These are phyloP conservation scores for Dryocosmus kuriphilus DNA, from an alignment of 2,888 invertebrate species.

Conservation along the genomic window DNA sequence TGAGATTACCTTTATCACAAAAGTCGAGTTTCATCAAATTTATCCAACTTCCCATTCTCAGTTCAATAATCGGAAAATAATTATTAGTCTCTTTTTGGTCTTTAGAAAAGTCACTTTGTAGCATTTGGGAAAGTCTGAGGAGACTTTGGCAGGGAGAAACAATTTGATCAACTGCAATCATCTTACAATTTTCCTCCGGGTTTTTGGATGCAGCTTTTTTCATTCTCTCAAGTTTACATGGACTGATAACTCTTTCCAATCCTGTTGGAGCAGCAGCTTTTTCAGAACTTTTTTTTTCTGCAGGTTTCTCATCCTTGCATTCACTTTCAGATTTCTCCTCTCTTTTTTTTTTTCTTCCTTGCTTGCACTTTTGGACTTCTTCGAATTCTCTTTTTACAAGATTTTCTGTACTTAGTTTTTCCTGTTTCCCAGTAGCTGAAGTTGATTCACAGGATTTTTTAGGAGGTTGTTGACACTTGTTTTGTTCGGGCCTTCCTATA, in stretches of 20 bases:
- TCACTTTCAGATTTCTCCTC: neutral
- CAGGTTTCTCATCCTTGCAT: neutral
- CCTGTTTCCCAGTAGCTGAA: neutral
- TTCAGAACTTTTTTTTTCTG: neutral
- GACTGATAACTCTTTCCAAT: neutral
- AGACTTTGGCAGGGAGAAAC: neutral
- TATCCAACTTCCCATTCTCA: neutral
- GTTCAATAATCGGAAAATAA: neutral
- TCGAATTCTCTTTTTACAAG: constrained; percentile 3
- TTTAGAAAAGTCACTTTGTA: neutral
- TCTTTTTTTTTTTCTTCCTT: too few relatives aligned
- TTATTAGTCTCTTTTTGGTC: neutral
- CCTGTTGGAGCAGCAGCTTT: neutral
- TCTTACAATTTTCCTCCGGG: neutral
- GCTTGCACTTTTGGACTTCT: neutral
- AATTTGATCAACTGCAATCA: neutral
- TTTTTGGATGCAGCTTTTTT: neutral
- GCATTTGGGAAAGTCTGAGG: neutral
- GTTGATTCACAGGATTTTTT: neutral
- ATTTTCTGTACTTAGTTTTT: neutral
- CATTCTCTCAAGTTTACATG: constrained; percentile 3
- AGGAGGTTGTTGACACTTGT: neutral
- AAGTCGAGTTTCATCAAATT: neutral
- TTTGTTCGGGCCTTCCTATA: neutral
- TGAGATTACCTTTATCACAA: neutral